Base-by-base conservation (phyloP, 2,797 vertebrate species). In the Lycodopsis pacificus region DNA sequence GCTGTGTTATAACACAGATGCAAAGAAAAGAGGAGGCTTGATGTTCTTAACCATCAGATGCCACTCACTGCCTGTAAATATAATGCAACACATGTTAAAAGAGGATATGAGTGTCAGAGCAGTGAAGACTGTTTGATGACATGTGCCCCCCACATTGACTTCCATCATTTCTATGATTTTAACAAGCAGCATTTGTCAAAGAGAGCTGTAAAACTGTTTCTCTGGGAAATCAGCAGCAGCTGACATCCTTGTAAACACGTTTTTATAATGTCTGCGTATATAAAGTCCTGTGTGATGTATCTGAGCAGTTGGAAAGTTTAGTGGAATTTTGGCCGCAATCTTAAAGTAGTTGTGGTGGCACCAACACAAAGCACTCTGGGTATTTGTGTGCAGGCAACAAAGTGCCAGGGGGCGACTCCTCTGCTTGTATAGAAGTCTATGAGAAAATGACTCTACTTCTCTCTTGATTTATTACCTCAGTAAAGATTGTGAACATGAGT, bases 271-370 rank as follows among this genome's bases (percentile, higher is more conserved):
- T 12, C 22, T 44, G n/a, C 17, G 61, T 59, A 3, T 12, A 36
- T 12, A 36, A 17, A 63, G 38, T 25, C 8, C 14, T 27, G 22
- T 46, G 40, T 30, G 40, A 64, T 63, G 38, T 9, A 17, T 64
- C 3, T 19, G 42, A 64, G 17, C 44, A 14, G 27, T 32, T 32
- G 61, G 61, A 63, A 27, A 17, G 15, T 25, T 27, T 27, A 14
- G 44, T 48, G 63, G 63, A 34, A 34, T 49, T n/a, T 48, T 48
- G 42, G 17, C 25, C 32, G 25, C 44, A 48, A 34, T 32, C 11
- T 65, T 48, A 32, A 65, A 65, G 63, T n/a, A 32, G 44, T 59
- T 70, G 66, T 48, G 49, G 79, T 76, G 79, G 73, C 44, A 63
- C 6, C 13, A 19, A 25, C 56, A 65, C 14, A 58, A 59, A 79